These are phyloP conservation scores for Amblyopsis rosae DNA, from an alignment of 2,113 vertebrate genomes.

Conservation along the genomic window DNA sequence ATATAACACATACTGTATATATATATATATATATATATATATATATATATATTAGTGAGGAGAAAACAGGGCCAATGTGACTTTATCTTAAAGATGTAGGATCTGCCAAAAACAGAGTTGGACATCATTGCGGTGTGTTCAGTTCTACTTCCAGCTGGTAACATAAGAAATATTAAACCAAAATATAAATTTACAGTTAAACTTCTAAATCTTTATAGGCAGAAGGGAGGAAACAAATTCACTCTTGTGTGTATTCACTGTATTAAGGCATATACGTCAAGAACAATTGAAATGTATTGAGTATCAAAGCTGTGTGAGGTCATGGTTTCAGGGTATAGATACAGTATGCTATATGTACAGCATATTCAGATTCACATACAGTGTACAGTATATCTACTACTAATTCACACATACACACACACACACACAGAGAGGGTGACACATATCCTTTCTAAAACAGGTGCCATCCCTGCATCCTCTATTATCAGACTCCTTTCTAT, in stretches of 20 bases:
- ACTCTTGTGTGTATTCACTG: too few species aligned
- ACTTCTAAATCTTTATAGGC: too few species aligned
- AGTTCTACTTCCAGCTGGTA: neutral
- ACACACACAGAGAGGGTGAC: neutral
- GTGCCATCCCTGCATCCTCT: neutral
- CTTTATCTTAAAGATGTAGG: neutral
- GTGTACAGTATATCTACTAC: too few species aligned
- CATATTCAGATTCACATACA: too few species aligned
- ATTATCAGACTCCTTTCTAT: neutral
- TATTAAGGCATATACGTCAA: too few species aligned
- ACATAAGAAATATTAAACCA: neutral
- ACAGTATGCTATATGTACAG: constrained; percentile 3
- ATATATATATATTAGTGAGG: neutral
- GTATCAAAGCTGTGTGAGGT: constrained; percentile 3
- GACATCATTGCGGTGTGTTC: neutral
- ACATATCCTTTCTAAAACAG: neutral
- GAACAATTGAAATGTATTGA: too few species aligned
- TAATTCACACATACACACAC: neutral
- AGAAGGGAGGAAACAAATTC: too few species aligned
- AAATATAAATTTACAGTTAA: neutral
- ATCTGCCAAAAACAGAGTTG: neutral
- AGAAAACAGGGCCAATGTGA: neutral
- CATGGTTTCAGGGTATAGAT: constrained; percentile 28
- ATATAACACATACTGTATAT: neutral
- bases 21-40: neutral